Evolutionary conservation across 2,797 vertebrate species (phyloP).

Genomic region (Mormyrops boulengeri): DNA sequence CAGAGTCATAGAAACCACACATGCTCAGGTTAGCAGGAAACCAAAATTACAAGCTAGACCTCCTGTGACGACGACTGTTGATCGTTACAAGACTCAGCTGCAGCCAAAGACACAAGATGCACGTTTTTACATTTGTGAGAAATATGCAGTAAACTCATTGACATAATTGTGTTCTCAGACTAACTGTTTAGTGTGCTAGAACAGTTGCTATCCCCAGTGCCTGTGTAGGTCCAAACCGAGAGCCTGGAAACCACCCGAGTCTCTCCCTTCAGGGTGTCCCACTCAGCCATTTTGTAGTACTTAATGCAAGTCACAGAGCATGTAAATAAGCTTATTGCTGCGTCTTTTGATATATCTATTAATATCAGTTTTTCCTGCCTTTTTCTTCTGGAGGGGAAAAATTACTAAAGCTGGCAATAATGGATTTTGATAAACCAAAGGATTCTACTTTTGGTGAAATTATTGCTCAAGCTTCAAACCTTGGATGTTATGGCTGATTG

Average conservation of each 20-base stretch:
- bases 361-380: not conserved
- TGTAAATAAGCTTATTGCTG: slow-evolving; percentile 41
- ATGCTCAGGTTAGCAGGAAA: not conserved
- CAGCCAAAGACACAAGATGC: slow-evolving; percentile 5
- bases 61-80: not conserved
- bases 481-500: slow-evolving; percentile 12
- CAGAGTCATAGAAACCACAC: not conserved
- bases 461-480: slow-evolving; percentile 49
- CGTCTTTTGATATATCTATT: slow-evolving; percentile 11
- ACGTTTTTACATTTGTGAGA: not conserved
- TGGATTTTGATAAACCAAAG: slow-evolving; percentile 58
- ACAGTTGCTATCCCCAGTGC: not conserved
- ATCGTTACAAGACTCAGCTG: not conserved
- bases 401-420: slow-evolving; percentile 55
- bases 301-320: slow-evolving; percentile 40
- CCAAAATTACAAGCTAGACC: not conserved
- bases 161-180: not conserved
- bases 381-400: slow-evolving; percentile 14
- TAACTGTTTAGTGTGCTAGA: not conserved
- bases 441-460: slow-evolving; percentile 63
- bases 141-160: not conserved
- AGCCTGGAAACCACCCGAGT: not conserved
- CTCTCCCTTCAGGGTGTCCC: slow-evolving; percentile 37
- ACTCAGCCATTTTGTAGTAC: slow-evolving; percentile 31
- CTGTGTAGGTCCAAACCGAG: not conserved